phyloP scores from a whole-genome alignment of 2,888 invertebrate genomes.

The Petrolisthes manimaculis region DNA sequence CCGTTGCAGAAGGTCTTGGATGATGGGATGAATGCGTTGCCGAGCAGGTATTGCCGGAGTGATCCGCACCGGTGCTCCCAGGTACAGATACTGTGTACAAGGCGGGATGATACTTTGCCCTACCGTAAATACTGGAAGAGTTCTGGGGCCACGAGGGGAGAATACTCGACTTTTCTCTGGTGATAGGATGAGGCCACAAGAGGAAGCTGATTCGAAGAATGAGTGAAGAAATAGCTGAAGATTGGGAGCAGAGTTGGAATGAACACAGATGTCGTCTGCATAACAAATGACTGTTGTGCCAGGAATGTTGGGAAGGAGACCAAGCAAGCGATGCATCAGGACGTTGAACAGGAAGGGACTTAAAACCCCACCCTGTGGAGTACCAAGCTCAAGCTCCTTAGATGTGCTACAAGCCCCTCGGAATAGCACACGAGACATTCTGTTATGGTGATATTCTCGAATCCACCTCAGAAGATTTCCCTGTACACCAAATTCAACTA shows the following conservation, averaged over 20 bases:
- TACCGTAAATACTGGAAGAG: neutral
- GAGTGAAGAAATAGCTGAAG: neutral
- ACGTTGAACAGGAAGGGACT: constrained; percentile 4
- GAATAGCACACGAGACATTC: neutral
- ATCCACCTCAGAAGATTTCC: neutral
- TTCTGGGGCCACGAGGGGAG: neutral
- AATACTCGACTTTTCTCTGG: neutral
- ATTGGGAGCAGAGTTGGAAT: neutral
- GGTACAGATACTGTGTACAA: neutral
- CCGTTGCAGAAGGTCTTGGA: neutral
- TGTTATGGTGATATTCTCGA: neutral
- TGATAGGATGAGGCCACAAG: constrained; percentile 20
- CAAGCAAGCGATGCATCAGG: neutral
- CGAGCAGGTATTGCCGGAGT: neutral
- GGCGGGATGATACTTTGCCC: neutral
- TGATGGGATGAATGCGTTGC: neutral
- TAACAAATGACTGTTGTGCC: constrained; percentile 15
- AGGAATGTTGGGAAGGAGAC: neutral
- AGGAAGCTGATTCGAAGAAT: constrained; percentile 3
- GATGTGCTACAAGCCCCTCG: neutral
- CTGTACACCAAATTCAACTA: too few relatives aligned
- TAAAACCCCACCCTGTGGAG: constrained; percentile 8
- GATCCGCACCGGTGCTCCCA: neutral
- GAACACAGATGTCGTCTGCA: constrained; percentile 2
- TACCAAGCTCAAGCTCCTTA: neutral